Base-by-base conservation (phyloP, 2,113 vertebrate genomes). In the Percina caprodes region DNA sequence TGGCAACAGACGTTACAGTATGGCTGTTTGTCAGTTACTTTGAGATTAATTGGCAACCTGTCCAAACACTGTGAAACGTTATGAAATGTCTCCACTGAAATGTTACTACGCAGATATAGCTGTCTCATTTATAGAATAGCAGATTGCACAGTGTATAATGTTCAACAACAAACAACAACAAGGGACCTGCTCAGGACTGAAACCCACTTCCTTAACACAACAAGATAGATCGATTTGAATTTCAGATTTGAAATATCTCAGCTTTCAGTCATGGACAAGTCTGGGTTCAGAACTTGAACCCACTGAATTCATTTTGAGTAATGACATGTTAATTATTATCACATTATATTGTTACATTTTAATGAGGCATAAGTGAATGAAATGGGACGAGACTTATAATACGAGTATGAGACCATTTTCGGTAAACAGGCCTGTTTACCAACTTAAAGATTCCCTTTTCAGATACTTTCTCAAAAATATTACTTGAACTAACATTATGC, bases 121-220 rank as follows among this genome's bases (percentile, higher is more conserved):
- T 2, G 82, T 78, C 69, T 80, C 74, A 39, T 91, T 81, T 77
- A 88, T 84, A 86, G 77, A 85, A 65, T 73, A 85, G 82, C 88
- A 90, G 81, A 85, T 26, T 79, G 79, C 87, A 86, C 82, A 72
- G 76, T 69, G 79, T 42, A 69, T 72, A 69, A 89, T 75, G 86
- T 83, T 79, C 77, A 79, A 86, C 87, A 82, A 89, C 84, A 85
- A 88, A 63, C 84, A 82, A 87, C 79, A 72, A 55, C 65, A 14
- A 88, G 63, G 49, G 78, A 71, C 21, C 59, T 23, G 71, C 80
- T 87, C 55, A 21, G 65, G 46, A 49, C 26, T 69, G 61, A 51
- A 54, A 35, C n/a, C 1, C 23, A 8, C 21, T 55, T 76, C 55
- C 33, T 74, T 26, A 59, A 74, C 6, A 48, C 46, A 6, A 14